These are phyloP conservation scores for Cassiopea xamachana DNA, from an alignment of 30 jellyfish, hydroid and myxozoan genomes.

Conservation along the genomic window DNA sequence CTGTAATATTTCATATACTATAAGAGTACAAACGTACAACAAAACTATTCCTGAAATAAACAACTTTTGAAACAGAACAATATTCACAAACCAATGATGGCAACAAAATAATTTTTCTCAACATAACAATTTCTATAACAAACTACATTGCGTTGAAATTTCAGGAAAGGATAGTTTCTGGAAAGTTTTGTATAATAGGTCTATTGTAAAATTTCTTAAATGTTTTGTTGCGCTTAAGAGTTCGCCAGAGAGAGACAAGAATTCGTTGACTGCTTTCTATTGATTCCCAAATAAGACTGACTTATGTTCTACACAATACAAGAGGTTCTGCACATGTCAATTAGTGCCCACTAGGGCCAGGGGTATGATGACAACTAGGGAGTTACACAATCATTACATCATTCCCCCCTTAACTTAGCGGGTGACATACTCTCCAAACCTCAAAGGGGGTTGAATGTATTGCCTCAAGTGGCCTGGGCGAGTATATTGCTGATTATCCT, in stretches of 20 bases:
- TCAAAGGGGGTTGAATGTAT: background rate
- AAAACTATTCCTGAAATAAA: background rate
- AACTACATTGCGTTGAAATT: background rate
- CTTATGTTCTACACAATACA: too few relatives aligned
- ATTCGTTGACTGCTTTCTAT: too few relatives aligned
- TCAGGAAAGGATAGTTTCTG: slow-evolving; percentile 28
- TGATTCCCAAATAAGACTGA: too few relatives aligned
- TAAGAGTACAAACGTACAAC: background rate
- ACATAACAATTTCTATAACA: background rate
- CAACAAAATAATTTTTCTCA: background rate
- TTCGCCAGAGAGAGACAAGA: too few relatives aligned
- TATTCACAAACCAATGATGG: background rate
- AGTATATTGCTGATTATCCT: background rate
- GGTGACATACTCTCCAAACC: background rate
- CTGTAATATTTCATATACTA: background rate
- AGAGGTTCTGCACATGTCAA: too few relatives aligned
- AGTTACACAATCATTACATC: too few relatives aligned
- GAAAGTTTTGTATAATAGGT: slow-evolving; percentile 2
- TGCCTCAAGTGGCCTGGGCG: background rate
- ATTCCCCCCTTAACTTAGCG: too few relatives aligned
- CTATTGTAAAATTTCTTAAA: slow-evolving; percentile 1
- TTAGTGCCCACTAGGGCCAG: too few relatives aligned
- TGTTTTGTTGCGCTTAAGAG: background rate
- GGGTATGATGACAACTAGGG: too few relatives aligned
- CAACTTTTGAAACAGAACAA: background rate